Conservation (phyloP, 2,797 vertebrate genomes). For the Xerus rutilus region DNA sequence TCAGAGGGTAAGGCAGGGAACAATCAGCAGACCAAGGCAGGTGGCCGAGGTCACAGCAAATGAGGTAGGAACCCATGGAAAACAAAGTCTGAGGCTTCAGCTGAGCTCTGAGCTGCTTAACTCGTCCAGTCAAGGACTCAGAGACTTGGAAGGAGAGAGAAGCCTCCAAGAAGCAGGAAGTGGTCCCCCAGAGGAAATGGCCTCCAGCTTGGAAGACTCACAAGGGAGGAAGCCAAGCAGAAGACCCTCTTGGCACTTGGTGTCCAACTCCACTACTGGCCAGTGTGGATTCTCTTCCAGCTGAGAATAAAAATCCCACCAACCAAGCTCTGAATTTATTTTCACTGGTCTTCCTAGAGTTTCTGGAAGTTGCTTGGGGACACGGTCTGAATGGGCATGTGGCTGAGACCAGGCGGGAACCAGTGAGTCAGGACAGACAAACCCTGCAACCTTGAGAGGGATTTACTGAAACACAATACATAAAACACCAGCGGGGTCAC, state of each 20-base stretch:
- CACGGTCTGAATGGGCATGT: not conserved
- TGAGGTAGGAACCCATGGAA: not conserved
- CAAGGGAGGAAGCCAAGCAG: not conserved
- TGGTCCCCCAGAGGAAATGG: not conserved
- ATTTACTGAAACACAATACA: constrained; percentile 52
- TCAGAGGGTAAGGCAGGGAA: not conserved
- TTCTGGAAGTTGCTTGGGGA: not conserved
- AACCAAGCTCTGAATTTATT: not conserved
- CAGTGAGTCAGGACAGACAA: not conserved
- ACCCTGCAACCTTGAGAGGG: not conserved
- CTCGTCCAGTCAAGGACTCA: not conserved
- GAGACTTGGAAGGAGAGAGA: not conserved
- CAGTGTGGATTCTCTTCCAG: not conserved
- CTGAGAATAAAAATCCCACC: not conserved
- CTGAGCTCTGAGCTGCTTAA: not conserved
- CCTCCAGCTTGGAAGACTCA: not conserved
- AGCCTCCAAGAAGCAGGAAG: not conserved
- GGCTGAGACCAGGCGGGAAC: not conserved
- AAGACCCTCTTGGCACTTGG: not conserved
- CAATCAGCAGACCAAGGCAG: not conserved
- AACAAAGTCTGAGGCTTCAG: not conserved
- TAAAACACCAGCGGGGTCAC: not conserved
- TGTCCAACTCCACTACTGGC: not conserved
- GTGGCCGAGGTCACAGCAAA: not conserved
- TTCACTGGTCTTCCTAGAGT: not conserved